These are phyloP conservation scores for Lasiommata megera DNA, from an alignment of 2,888 invertebrate genomes.

Conservation along the genomic window DNA sequence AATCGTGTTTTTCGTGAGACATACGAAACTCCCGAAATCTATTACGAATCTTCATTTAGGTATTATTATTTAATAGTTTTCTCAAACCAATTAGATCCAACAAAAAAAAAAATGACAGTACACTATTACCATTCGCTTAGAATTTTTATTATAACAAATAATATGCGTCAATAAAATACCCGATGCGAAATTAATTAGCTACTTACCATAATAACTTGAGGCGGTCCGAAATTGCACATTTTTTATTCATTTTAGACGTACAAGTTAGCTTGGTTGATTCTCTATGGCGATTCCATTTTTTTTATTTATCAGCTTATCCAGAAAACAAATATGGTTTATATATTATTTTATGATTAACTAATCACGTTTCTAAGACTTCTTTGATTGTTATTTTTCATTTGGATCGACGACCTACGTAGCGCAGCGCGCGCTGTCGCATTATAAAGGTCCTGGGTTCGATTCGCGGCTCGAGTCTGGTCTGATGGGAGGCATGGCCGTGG, in stretches of 20 bases:
- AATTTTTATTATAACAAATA: constrained; percentile 48
- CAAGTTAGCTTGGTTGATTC: too few relatives aligned
- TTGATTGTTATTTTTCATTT: too few relatives aligned
- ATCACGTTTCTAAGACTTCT: too few relatives aligned
- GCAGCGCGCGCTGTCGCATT: too few relatives aligned
- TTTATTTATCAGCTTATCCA: too few relatives aligned
- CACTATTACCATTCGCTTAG: constrained; percentile 45
- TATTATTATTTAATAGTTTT: constrained; percentile 8
- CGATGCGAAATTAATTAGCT: constrained; percentile 69
- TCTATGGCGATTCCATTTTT: constrained; percentile 48
- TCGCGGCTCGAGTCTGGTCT: too few relatives aligned
- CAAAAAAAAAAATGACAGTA: constrained; percentile 44
- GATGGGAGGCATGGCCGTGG: too few relatives aligned
- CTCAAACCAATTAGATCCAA: constrained; percentile 38
- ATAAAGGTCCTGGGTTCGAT: too few relatives aligned
- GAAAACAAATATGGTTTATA: too few relatives aligned
- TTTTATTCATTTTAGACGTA: constrained; percentile 21
- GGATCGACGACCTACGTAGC: too few relatives aligned
- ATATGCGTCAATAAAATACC: constrained; percentile 54
- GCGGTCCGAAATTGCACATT: constrained; percentile 57
- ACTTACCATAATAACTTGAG: constrained; percentile 67
- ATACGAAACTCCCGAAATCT: neutral
- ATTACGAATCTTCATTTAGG: neutral
- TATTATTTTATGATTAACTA: too few relatives aligned
- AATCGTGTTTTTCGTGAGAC: too few relatives aligned